Conservation (phyloP, 1,140 invertebrate species). For the Tetramorium simillimum region DNA sequence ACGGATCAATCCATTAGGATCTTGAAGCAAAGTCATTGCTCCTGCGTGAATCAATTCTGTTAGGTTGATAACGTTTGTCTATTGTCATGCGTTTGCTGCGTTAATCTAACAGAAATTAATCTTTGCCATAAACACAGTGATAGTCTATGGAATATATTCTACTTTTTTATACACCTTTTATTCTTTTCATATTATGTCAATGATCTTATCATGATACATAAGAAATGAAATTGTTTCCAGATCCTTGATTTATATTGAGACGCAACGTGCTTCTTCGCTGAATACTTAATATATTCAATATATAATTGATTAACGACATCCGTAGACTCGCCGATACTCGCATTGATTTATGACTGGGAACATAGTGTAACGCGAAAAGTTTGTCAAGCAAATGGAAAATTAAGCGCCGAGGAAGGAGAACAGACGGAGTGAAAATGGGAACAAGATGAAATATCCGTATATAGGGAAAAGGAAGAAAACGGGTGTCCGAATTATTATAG, state of each 20-base stretch:
- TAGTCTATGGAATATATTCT: not conserved
- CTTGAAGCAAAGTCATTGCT: not conserved
- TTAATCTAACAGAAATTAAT: constrained; percentile 13
- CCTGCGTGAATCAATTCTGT: not conserved
- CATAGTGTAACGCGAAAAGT: not conserved
- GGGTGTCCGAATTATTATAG: constrained; percentile 12
- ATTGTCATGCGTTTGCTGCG: constrained; percentile 39
- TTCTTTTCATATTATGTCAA: not conserved
- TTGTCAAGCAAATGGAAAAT: constrained; percentile 8
- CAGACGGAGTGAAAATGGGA: not conserved
- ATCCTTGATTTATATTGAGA: not conserved
- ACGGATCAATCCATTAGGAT: constrained; percentile 9
- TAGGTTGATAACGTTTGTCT: constrained; percentile 3
- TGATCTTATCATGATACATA: not conserved
- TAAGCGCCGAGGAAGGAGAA: constrained; percentile 20
- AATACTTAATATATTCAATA: constrained; percentile 2
- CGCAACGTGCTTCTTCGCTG: not conserved
- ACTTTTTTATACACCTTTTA: not conserved
- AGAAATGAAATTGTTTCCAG: constrained; percentile 11
- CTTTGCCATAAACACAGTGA: not conserved
- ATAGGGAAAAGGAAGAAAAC: not conserved
- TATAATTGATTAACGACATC: not conserved
- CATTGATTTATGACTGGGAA: constrained; percentile 6
- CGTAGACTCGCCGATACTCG: not conserved
- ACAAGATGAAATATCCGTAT: constrained; percentile 3